A percentile compares a stretch with the other conserved stretches of the same genome.
Evolutionary conservation across 2,113 vertebrate species (phyloP).

Genomic region (Grammomys dolichurus): DNA sequence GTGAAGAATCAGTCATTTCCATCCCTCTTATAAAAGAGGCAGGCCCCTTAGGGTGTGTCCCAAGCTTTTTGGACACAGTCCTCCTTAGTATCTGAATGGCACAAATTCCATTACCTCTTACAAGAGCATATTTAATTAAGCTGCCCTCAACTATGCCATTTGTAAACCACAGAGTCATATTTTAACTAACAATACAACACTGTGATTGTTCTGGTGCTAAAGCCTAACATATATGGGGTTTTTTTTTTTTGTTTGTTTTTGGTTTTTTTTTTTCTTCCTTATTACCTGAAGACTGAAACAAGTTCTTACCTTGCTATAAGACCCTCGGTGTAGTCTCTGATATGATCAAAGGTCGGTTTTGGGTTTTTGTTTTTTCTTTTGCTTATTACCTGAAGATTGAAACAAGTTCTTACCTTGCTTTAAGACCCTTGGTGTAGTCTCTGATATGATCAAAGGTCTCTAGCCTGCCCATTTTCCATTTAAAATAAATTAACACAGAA

Average conservation of each 20-base stretch:
- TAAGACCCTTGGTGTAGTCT: background rate
- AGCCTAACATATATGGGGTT: background rate
- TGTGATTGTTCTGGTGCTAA: background rate
- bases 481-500: slow-evolving; percentile 29
- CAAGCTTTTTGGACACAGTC: background rate
- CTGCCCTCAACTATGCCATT: background rate
- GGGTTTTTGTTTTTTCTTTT: background rate
- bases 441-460: background rate
- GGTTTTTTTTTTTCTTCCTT: background rate
- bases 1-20: background rate
- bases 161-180: slow-evolving; percentile 8
- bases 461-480: background rate
- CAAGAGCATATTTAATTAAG: background rate
- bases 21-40: background rate
- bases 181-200: background rate
- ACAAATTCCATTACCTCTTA: background rate
- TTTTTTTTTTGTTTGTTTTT: background rate
- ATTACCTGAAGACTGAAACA: background rate
- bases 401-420: background rate
- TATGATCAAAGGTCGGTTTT: background rate
- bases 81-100: background rate
- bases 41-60: background rate
- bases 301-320: background rate
- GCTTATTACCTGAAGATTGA: background rate
- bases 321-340: background rate